Conservation (phyloP, 2,888 invertebrate genomes). For the Agonopterix arenella region DNA sequence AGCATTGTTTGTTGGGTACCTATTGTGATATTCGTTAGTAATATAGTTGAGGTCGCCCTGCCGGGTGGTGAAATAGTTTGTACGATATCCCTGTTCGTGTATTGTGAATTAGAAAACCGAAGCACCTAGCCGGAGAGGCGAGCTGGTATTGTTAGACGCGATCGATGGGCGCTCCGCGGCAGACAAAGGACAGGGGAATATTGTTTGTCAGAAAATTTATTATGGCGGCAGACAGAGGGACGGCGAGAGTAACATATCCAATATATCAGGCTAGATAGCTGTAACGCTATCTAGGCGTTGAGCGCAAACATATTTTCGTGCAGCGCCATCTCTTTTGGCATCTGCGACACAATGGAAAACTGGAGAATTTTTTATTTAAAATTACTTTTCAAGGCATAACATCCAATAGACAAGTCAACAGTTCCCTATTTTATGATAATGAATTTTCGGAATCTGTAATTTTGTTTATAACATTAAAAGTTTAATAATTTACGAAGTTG, state of each 20-base stretch:
- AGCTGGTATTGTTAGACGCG: constrained; percentile 40
- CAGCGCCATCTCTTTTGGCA: constrained; percentile 23
- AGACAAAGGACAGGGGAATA: constrained; percentile 68
- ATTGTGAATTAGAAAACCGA: constrained; percentile 8
- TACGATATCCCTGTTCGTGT: not conserved
- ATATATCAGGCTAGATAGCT: constrained; percentile 43
- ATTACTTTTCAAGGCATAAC: too few relatives aligned
- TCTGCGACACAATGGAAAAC: constrained; percentile 11
- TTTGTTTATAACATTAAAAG: too few relatives aligned
- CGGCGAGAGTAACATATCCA: constrained; percentile 39
- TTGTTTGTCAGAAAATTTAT: constrained; percentile 74
- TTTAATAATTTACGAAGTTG: too few relatives aligned
- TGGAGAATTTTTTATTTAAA: too few relatives aligned
- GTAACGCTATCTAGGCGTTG: constrained; percentile 14
- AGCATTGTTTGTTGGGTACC: too few relatives aligned
- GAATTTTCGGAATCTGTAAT: too few relatives aligned
- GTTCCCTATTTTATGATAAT: too few relatives aligned
- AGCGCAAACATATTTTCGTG: constrained; percentile 56
- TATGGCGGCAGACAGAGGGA: constrained; percentile 46
- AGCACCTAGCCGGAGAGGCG: constrained; percentile 16
- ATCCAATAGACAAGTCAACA: too few relatives aligned
- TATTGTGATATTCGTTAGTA: too few relatives aligned
- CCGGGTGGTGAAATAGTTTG: too few relatives aligned
- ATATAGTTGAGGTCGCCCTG: too few relatives aligned
- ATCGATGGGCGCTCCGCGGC: constrained; percentile 45